A percentile compares a stretch with the other conserved stretches of the same genome.
Conservation (phyloP, 2,797 vertebrate species). For the Tauraco hartlaubi region DNA sequence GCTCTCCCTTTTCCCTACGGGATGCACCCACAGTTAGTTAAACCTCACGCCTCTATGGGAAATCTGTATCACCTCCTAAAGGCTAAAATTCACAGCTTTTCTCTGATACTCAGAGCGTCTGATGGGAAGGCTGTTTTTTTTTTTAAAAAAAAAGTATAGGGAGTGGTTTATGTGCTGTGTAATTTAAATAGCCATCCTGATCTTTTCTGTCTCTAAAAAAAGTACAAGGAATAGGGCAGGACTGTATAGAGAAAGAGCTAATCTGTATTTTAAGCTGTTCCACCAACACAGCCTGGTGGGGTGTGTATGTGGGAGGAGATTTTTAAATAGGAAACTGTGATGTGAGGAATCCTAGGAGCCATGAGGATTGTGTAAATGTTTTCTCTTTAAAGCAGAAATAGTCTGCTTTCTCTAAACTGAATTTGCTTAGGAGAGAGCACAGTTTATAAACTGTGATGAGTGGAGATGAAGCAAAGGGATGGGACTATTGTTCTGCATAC, state of each 20-base stretch:
- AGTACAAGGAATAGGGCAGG: neutral
- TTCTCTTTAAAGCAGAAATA: neutral
- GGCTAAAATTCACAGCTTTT: neutral
- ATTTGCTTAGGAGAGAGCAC: neutral
- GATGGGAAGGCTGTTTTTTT: neutral
- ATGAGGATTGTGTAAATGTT: constrained; percentile 1
- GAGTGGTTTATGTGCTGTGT: neutral
- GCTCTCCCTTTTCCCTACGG: neutral
- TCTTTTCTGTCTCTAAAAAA: neutral
- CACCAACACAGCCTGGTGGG: neutral
- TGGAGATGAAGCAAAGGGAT: neutral
- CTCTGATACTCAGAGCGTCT: neutral
- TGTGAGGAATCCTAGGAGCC: neutral
- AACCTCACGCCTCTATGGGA: neutral
- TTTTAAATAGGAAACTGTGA: constrained; percentile 9
- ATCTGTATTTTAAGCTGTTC: neutral
- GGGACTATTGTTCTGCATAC: neutral
- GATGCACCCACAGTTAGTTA: neutral
- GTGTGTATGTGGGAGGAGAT: neutral
- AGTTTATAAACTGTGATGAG: neutral
- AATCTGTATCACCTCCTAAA: neutral
- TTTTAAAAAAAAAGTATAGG: no score
- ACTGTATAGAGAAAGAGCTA: neutral
- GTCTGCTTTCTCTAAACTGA: neutral
- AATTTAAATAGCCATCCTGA: neutral